phyloP scores from a whole-genome alignment of 2,888 invertebrate genomes.

The Bedellia somnulentella region DNA sequence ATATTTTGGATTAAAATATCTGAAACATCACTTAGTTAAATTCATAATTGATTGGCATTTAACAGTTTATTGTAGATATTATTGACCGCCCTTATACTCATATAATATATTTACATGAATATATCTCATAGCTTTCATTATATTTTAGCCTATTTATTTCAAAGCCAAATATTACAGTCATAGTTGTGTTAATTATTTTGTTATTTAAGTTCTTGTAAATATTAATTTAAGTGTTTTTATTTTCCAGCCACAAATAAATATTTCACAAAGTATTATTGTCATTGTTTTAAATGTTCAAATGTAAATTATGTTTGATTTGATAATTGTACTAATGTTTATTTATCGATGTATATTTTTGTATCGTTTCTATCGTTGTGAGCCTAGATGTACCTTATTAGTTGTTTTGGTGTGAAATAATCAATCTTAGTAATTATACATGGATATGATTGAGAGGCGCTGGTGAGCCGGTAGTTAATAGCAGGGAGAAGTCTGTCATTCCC shows the following conservation, averaged over 20 bases:
- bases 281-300: conserved; percentile 45
- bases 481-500: too few relatives aligned
- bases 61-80: too few relatives aligned
- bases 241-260: conserved; percentile 30
- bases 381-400: conserved; percentile 18
- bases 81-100: not conserved
- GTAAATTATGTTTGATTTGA: conserved; percentile 36
- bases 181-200: conserved; percentile 45
- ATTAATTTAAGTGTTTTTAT: conserved; percentile 46
- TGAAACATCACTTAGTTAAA: too few relatives aligned
- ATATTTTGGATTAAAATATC: too few relatives aligned
- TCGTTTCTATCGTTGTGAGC: conserved; percentile 31
- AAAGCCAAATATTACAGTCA: conserved; percentile 62
- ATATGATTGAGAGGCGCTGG: too few relatives aligned
- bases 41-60: too few relatives aligned
- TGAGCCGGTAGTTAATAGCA: too few relatives aligned
- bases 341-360: conserved; percentile 49
- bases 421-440: too few relatives aligned
- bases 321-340: conserved; percentile 31
- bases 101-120: conserved; percentile 4
- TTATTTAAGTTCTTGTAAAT: conserved; percentile 54
- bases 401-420: too few relatives aligned
- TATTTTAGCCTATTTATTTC: conserved; percentile 57
- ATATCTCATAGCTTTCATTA: conserved; percentile 50
- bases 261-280: conserved; percentile 46